Evolutionary conservation across 2,888 invertebrate genomes (phyloP).

Genomic region (Watsonalla binaria): DNA sequence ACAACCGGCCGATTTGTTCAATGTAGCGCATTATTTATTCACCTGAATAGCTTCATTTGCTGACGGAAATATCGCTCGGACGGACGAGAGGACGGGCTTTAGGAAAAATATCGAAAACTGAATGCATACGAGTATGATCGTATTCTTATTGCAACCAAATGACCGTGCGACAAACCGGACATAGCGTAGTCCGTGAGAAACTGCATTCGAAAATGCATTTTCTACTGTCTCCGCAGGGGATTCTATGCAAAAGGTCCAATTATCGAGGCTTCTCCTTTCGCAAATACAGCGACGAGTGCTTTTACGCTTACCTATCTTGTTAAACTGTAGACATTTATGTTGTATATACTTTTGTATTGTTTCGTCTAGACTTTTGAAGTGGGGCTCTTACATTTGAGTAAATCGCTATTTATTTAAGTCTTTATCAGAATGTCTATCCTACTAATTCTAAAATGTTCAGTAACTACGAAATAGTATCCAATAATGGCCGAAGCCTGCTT

Average conservation of each 20-base stretch:
- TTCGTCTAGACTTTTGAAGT: too few species aligned
- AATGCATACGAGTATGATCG: conserved; percentile 25
- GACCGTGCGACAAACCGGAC: conserved; percentile 33
- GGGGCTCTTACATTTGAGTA: too few species aligned
- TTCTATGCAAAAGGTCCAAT: conserved; percentile 11
- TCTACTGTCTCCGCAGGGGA: conserved; percentile 12
- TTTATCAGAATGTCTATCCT: too few species aligned
- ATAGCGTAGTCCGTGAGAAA: conserved; percentile 9
- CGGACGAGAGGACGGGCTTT: conserved; percentile 24
- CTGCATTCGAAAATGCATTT: conserved; percentile 16
- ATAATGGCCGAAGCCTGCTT: too few species aligned
- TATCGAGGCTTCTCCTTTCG: conserved; percentile 7
- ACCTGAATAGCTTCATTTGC: conserved; percentile 53
- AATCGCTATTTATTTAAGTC: too few species aligned
- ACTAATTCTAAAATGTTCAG: too few species aligned
- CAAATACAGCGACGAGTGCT: conserved; percentile 18
- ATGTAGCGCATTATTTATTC: conserved; percentile 39
- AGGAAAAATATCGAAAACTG: conserved; percentile 25
- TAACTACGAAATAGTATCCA: too few species aligned
- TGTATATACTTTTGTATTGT: too few species aligned
- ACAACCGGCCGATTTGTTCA: conserved; percentile 9
- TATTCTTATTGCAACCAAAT: conserved; percentile 40
- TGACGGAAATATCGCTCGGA: conserved; percentile 37
- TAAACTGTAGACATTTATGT: too few species aligned
- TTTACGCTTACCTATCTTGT: neutral